phyloP scores from a whole-genome alignment of 2,797 vertebrate genomes.

The Babyrousa celebensis region DNA sequence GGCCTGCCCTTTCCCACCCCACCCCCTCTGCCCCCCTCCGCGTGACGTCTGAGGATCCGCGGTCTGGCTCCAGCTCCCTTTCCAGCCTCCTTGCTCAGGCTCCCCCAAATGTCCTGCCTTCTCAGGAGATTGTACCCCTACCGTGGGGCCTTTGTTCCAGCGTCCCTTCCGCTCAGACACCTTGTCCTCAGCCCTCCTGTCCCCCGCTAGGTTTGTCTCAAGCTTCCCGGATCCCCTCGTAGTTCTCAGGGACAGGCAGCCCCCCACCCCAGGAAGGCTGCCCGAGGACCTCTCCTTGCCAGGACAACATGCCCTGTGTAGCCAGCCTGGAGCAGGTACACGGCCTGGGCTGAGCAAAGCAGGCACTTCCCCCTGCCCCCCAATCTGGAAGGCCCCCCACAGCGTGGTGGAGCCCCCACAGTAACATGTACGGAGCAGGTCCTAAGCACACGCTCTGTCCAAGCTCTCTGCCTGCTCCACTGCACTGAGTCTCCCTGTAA shows the following conservation, averaged over 20 bases:
- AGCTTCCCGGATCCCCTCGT: background rate
- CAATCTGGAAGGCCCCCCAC: background rate
- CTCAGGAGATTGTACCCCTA: background rate
- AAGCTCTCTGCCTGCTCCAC: background rate
- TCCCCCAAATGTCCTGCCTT: background rate
- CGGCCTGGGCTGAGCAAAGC: background rate
- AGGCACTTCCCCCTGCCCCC: background rate
- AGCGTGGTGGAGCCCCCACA: background rate
- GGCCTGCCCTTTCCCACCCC: accelerated
- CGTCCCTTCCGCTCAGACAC: background rate
- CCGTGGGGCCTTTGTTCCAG: background rate
- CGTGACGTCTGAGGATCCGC: too few species aligned
- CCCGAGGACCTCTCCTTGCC: background rate
- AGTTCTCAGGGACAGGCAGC: background rate
- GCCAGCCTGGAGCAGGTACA: background rate
- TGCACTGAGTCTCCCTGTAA: too few species aligned
- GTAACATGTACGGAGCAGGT: background rate
- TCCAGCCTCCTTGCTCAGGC: background rate
- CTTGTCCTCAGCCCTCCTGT: background rate
- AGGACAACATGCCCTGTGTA: background rate
- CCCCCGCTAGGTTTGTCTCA: background rate
- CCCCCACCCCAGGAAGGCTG: background rate
- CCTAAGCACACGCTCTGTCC: background rate
- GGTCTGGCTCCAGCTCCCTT: accelerated
- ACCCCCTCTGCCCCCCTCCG: too few species aligned